Evolutionary conservation across 2,113 vertebrate species (phyloP).

Genomic region (Sus scrofa): DNA sequence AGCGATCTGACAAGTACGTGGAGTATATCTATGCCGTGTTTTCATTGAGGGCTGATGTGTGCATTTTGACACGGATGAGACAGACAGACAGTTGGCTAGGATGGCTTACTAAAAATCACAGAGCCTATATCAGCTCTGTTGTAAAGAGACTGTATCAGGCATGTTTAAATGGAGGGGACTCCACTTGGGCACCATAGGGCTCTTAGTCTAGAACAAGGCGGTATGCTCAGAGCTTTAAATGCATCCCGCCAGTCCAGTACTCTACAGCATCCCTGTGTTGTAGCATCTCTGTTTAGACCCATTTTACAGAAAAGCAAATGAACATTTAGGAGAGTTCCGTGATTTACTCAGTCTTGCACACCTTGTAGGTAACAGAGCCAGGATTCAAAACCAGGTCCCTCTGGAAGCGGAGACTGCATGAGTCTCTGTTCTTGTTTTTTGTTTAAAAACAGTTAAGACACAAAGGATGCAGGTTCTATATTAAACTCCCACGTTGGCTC

Average conservation of each 20-base stretch:
- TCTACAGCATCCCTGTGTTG: neutral
- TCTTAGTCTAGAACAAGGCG: neutral
- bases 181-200: neutral
- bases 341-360: neutral
- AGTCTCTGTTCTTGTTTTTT: neutral
- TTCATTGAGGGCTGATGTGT: neutral
- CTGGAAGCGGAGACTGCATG: neutral
- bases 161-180: conserved; percentile 35
- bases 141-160: too few relatives aligned
- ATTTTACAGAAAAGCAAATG: conserved; percentile 36
- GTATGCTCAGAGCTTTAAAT: conserved; percentile 6
- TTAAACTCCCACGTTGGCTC: neutral
- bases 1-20: conserved; percentile 45
- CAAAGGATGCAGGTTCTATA: neutral
- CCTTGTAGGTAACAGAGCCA: neutral
- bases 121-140: neutral
- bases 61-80: conserved; percentile 30
- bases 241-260: neutral
- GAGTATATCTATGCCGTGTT: neutral
- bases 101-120: conserved; percentile 17
- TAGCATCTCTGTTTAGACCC: neutral
- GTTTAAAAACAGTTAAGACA: neutral
- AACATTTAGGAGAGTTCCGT: neutral
- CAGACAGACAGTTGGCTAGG: neutral
- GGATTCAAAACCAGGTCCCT: neutral